Base-by-base conservation (phyloP, 2,888 invertebrate species). In the Archips xylosteana region DNA sequence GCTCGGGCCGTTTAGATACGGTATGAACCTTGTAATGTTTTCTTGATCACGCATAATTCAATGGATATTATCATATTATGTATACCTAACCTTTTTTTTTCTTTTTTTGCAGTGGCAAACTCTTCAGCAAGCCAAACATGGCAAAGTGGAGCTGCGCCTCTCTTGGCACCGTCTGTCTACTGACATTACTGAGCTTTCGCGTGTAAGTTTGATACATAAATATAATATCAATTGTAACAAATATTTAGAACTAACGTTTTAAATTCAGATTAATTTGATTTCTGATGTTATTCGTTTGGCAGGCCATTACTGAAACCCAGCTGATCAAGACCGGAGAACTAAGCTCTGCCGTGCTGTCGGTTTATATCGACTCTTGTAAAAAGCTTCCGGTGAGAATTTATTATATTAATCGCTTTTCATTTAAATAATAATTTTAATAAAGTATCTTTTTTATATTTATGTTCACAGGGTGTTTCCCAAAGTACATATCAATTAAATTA, bases 101-200 rank as follows among this genome's bases (percentile, higher is more conserved):
- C 0, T 64, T 51, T n/a, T 45, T 45, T 13, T 32, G 9, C 89
- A 99, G 98, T 99, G 99, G 99, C 95, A 98, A 78, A 97, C 98
- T 0, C 95, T 99, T 79, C 99, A 99, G 89, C 97, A 98, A 90
- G 99, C 98, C 9, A 99, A 98, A 89, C 98, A 98, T 85, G 99
- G 99, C 6, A 97, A 98, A 94, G 95, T 99, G 0, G 98, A 99
- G 85, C 90, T 99, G 69, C 96, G 98, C 67, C 95, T 99, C 68
- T 96, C 97, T 6, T 99, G 99, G 99, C 96, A 99, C 79, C 96
- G 96, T 71, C 95, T 99, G 70, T 96, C 97, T 67, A 92, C 96
- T 49, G 95, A 97, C 83, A 91, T 96, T 13, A 90, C 93, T 47
- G 97, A 98, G 88, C 94, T 99, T 4, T 96, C 96, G 85, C 95